A percentile compares a stretch with the other conserved stretches of the same genome.
These are phyloP conservation scores for Acanthosepion pharaonis DNA, from an alignment of 2,888 invertebrate species.

Conservation along the genomic window DNA sequence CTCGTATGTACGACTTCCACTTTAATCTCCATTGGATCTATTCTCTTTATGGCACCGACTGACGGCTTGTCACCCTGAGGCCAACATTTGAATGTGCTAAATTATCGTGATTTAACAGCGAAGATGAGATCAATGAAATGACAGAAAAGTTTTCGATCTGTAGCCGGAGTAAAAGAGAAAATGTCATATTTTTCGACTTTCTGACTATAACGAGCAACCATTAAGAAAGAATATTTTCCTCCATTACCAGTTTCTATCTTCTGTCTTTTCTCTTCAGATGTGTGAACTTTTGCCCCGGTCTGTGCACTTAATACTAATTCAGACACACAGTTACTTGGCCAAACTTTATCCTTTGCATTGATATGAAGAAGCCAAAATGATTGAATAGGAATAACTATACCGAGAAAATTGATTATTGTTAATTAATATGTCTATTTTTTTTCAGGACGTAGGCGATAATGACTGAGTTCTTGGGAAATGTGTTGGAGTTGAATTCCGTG, in stretches of 20 bases:
- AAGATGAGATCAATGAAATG: not conserved
- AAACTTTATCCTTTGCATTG: no score
- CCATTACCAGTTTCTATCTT: not conserved
- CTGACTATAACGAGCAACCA: not conserved
- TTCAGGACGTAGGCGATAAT: no score
- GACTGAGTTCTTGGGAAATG: no score
- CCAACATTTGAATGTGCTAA: not conserved
- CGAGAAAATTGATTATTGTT: no score
- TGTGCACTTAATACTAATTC: not conserved
- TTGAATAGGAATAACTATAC: no score
- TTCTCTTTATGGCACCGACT: not conserved
- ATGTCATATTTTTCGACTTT: not conserved
- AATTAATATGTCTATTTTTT: no score
- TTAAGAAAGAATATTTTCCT: not conserved
- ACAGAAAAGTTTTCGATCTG: not conserved
- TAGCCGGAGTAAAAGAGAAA: not conserved
- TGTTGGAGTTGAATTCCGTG: no score
- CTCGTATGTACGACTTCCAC: no score
- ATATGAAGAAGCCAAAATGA: no score
- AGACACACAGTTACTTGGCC: no score
- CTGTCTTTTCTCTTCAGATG: not conserved
- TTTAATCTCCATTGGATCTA: not conserved
- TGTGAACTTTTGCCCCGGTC: not conserved
- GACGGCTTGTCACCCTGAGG: not conserved
- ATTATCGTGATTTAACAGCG: constrained; percentile 33